phyloP scores from a whole-genome alignment of 1,140 invertebrate genomes.

The Drosophila carrolli region DNA sequence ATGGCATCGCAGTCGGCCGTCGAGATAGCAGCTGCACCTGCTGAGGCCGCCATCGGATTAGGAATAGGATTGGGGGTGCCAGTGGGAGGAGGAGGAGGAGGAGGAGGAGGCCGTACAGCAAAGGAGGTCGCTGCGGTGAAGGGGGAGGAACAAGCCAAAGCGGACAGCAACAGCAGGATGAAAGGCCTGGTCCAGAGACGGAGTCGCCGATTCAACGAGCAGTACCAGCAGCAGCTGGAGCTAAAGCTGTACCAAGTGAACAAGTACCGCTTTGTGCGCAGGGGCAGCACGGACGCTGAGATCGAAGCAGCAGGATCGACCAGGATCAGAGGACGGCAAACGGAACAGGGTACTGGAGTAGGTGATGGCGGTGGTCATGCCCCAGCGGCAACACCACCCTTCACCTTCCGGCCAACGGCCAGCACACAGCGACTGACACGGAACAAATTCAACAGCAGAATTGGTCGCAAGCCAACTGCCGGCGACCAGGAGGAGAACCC shows the following conservation, averaged over 20 bases:
- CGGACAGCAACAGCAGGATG: neutral
- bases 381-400: neutral
- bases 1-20: conserved; percentile 45
- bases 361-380: neutral
- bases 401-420: neutral
- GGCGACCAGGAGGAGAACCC: neutral
- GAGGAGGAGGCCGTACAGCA: no score
- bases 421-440: neutral
- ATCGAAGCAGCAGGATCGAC: neutral
- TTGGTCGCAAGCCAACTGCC: neutral
- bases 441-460: neutral
- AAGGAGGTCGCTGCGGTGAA: neutral
- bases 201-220: neutral
- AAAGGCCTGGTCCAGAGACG: neutral
- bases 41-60: conserved; percentile 14
- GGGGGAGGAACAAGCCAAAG: neutral
- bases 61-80: neutral
- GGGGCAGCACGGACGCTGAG: neutral
- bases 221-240: conserved; percentile 19
- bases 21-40: conserved; percentile 28
- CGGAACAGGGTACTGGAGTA: neutral
- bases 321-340: neutral
- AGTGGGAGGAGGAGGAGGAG: neutral
- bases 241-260: conserved; percentile 15
- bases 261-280: conserved; percentile 56